These are phyloP conservation scores for Aleiodes sp. DNA, from an alignment of 1,140 invertebrate genomes.

Conservation along the genomic window DNA sequence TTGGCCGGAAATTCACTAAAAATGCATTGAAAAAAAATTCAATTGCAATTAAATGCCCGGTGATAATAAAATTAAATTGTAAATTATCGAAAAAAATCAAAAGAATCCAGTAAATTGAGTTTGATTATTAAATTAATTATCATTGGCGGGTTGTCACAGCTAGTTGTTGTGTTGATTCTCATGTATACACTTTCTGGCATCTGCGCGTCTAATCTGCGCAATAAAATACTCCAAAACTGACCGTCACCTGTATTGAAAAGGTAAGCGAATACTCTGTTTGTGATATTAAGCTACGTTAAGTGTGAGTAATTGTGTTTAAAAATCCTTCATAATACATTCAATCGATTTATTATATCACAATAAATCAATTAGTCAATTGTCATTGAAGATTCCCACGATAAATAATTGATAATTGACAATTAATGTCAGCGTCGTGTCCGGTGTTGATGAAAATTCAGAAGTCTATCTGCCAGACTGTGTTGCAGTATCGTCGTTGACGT, in stretches of 20 bases:
- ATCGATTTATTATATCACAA: constrained; percentile 23
- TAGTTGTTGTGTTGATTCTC: constrained; percentile 45
- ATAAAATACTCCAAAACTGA: constrained; percentile 50
- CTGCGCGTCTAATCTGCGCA: constrained; percentile 54
- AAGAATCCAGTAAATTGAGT: not conserved
- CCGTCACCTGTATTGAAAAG: constrained; percentile 63
- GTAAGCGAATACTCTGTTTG: constrained; percentile 47
- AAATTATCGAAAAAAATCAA: constrained; percentile 39
- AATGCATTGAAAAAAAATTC: not conserved
- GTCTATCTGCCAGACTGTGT: constrained; percentile 41
- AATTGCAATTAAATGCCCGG: not conserved
- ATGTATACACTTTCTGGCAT: constrained; percentile 21
- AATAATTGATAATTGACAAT: not conserved
- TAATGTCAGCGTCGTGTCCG: constrained; percentile 51
- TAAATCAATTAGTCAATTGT: constrained; percentile 46
- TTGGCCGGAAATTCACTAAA: not conserved
- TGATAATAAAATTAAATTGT: not conserved
- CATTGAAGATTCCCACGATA: constrained; percentile 40
- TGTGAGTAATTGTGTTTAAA: not conserved
- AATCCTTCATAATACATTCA: not conserved
- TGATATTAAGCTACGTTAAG: constrained; percentile 37
- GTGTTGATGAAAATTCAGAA: constrained; percentile 19
- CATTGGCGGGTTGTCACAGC: constrained; percentile 15
- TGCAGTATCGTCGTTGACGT: constrained; percentile 35
- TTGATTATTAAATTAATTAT: not conserved